Evolutionary conservation across 2,888 invertebrate genomes (phyloP).

Genomic region (Dyspetes luteomarginatus): DNA sequence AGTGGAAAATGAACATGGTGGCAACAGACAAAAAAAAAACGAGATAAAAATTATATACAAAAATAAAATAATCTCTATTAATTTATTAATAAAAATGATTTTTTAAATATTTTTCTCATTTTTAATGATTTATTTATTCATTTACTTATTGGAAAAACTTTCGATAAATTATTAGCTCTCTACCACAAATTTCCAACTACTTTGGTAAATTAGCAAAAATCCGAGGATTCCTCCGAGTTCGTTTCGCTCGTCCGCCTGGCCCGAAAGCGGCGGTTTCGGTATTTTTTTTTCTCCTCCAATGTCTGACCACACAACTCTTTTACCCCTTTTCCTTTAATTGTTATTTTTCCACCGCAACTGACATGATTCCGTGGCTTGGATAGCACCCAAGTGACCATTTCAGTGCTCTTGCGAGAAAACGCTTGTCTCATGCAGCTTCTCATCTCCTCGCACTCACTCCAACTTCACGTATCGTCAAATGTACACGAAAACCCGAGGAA

Average conservation of each 20-base stretch:
- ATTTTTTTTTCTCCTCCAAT: slow-evolving; percentile 22
- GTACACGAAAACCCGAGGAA: slow-evolving; percentile 12
- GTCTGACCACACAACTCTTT: slow-evolving; percentile 9
- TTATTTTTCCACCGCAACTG: slow-evolving; percentile 20
- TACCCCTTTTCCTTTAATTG: slow-evolving; percentile 29
- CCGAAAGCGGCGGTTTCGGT: slow-evolving; percentile 20
- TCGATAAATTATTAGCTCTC: too few relatives aligned
- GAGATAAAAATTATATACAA: neutral
- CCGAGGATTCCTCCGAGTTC: neutral
- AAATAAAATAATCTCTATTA: neutral
- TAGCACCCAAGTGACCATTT: slow-evolving; percentile 66
- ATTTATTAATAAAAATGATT: neutral
- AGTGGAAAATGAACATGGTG: neutral
- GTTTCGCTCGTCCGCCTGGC: slow-evolving; percentile 12
- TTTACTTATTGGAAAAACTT: too few relatives aligned
- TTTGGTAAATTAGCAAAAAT: slow-evolving; percentile 69
- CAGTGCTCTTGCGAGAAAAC: slow-evolving; percentile 28
- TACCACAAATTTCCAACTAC: slow-evolving; percentile 47
- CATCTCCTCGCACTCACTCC: slow-evolving; percentile 13
- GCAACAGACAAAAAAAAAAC: neutral
- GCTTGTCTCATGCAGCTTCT: slow-evolving; percentile 46
- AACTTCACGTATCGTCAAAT: slow-evolving; percentile 14
- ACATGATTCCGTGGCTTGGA: slow-evolving; percentile 42
- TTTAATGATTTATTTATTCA: too few relatives aligned
- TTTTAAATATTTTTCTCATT: too few relatives aligned